These are phyloP conservation scores for Eustalomyia histrio DNA, from an alignment of 2,888 invertebrate genomes.

Conservation along the genomic window DNA sequence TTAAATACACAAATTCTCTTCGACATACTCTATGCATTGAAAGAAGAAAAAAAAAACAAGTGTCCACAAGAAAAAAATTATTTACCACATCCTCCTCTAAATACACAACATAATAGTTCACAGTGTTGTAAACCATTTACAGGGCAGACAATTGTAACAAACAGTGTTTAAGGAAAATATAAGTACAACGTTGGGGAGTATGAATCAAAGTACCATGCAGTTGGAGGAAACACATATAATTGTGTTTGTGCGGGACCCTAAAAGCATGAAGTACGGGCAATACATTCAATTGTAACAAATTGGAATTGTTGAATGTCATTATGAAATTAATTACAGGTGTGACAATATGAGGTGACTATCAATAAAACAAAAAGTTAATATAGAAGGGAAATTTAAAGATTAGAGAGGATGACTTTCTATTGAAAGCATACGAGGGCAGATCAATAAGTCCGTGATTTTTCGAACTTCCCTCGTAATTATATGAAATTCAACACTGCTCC, in stretches of 20 bases:
- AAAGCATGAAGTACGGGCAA: background rate
- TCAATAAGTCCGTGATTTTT: no score
- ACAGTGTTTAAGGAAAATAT: constrained; percentile 1
- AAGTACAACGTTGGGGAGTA: background rate
- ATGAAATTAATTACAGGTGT: constrained; percentile 62
- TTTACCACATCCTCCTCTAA: constrained; percentile 14
- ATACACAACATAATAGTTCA: background rate
- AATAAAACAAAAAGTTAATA: constrained; percentile 46
- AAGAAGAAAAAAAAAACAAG: background rate
- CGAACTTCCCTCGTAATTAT: no score
- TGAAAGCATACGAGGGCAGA: no score
- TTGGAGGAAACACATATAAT: background rate
- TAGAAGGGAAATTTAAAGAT: background rate
- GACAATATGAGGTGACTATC: constrained; percentile 53
- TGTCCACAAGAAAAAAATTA: constrained; percentile 19
- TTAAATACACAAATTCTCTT: constrained; percentile 24
- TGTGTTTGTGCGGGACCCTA: background rate
- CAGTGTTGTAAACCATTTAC: background rate
- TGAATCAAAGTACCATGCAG: background rate
- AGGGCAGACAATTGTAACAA: constrained; percentile 6
- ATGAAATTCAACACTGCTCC: no score
- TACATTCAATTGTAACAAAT: constrained; percentile 54
- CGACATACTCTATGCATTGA: background rate
- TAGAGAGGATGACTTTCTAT: no score
- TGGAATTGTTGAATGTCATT: constrained; percentile 61